Evolutionary conservation across 2,888 invertebrate genomes (phyloP), one percentile per base, ranked within the genome.

Genomic region (Yponomeuta sedellus): DNA sequence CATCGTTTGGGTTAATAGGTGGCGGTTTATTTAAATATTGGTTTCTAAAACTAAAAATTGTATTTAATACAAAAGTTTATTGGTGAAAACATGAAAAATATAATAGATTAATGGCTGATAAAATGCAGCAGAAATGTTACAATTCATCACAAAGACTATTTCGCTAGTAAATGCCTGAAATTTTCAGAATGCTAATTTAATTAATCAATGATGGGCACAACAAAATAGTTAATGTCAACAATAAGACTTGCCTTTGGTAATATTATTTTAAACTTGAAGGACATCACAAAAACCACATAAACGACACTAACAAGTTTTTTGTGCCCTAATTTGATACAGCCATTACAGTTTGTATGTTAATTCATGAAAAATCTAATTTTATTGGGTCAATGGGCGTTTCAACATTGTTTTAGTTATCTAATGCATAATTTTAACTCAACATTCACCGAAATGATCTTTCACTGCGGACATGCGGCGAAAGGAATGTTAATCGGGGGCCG

Each of bases 1-100:
- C 81, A 87, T 86, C 77, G 78, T 82, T 78, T 77, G 87, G 89
- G 85, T 86, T 83, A 83, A 83, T 82, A 87, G 90, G 91, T 88
- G 85, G 83, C 79, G 85, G 85, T 89, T 88, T 88, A 87, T 89
- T 89, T 84, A 82, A 85, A 82, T 86, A 86, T 86, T 86, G 86
- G 86, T 88, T 66, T 90, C 90, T 90, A 88, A 91, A 91, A 91
- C 91, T 91, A 91, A 91, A 90, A 89, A 86, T 88, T 90, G 89
- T 90, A 91, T 91, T 90, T 90, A 89, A 91, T 91, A 91, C 91
- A 91, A 91, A 91, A 88, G 87, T 91, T 90, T 91, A 91, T 91
- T 91, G 91, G 91, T 91, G 91, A 91, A 91, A 91, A 91, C 91
- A 91, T 91, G 91, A 89, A 91, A 91, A 91, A 91, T 91, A 91